phyloP scores from a whole-genome alignment of 1,140 invertebrate genomes.

The Nilaparvata lugens region DNA sequence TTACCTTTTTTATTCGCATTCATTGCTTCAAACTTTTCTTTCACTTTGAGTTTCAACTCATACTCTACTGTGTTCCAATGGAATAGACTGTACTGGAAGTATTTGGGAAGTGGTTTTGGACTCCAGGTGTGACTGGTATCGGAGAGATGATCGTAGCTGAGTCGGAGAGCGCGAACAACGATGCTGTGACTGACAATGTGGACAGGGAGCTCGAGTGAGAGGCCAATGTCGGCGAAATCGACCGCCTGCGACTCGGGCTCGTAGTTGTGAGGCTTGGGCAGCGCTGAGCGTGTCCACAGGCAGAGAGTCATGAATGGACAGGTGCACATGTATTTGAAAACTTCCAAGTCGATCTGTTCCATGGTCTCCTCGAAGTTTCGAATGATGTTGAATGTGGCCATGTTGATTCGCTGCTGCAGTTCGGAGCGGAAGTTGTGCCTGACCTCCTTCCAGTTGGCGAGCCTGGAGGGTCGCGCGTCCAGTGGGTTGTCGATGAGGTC shows the following conservation, averaged over 20 bases:
- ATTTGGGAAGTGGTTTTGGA: not conserved
- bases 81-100: conserved; percentile 10
- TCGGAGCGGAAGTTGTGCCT: conserved; percentile 31
- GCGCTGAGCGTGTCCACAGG: conserved; percentile 40
- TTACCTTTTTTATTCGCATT: conserved; percentile 4
- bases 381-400: conserved; percentile 40
- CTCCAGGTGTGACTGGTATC: conserved; percentile 34
- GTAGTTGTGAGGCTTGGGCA: conserved; percentile 29
- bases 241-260: conserved; percentile 39
- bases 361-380: conserved; percentile 43
- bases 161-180: conserved; percentile 47
- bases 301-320: conserved; percentile 39
- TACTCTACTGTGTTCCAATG: conserved; percentile 23
- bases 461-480: conserved; percentile 23
- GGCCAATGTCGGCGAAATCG: conserved; percentile 43
- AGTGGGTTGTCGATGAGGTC: conserved; percentile 34
- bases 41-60: conserved; percentile 20
- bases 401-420: conserved; percentile 39
- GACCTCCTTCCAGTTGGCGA: conserved; percentile 40
- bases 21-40: conserved; percentile 13
- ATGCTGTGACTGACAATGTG: conserved; percentile 42
- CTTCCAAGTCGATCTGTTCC: conserved; percentile 39
- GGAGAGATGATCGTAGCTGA: conserved; percentile 49
- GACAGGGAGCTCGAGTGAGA: conserved; percentile 45
- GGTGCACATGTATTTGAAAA: conserved; percentile 37